These are phyloP conservation scores for Argyresthia albistria DNA, from an alignment of 2,888 invertebrate species.

Conservation along the genomic window DNA sequence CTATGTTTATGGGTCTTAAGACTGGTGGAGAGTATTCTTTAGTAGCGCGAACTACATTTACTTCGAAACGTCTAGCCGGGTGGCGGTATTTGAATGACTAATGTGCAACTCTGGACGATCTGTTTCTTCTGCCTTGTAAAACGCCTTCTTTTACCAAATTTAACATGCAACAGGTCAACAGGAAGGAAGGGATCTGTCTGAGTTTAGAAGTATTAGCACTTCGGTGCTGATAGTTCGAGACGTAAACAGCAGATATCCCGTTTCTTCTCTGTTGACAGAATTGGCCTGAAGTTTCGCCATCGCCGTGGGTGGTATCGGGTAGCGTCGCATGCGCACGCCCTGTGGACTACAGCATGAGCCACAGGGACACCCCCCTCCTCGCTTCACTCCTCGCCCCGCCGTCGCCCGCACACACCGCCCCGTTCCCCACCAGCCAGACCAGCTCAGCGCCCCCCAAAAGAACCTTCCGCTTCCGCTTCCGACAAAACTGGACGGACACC, in stretches of 20 bases:
- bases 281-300: constrained; percentile 11
- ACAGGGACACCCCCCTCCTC: constrained; percentile 22
- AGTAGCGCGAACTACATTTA: no score
- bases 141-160: constrained; percentile 11
- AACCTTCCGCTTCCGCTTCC: constrained; percentile 66
- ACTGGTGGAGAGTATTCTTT: no score
- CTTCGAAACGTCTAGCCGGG: no score
- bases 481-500: constrained; percentile 77
- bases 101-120: constrained; percentile 28
- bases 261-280: constrained; percentile 81
- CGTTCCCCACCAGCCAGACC: constrained; percentile 12
- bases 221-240: constrained; percentile 17
- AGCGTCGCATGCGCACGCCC: constrained; percentile 22
- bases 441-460: constrained; percentile 46
- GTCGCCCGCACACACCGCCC: constrained; percentile 34
- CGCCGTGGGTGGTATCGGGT: constrained; percentile 14
- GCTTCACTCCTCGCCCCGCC: constrained; percentile 32
- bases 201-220: constrained; percentile 11
- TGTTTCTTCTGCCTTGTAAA: constrained; percentile 40
- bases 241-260: constrained; percentile 57
- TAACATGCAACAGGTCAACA: constrained; percentile 20
- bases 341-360: constrained; percentile 26
- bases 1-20: no score
- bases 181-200: constrained; percentile 67
- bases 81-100: no score